Percentiles rank a stretch among this genome's conserved stretches.
Conservation (phyloP, 2,797 vertebrate genomes). For the Hippoglossus hippoglossus region DNA sequence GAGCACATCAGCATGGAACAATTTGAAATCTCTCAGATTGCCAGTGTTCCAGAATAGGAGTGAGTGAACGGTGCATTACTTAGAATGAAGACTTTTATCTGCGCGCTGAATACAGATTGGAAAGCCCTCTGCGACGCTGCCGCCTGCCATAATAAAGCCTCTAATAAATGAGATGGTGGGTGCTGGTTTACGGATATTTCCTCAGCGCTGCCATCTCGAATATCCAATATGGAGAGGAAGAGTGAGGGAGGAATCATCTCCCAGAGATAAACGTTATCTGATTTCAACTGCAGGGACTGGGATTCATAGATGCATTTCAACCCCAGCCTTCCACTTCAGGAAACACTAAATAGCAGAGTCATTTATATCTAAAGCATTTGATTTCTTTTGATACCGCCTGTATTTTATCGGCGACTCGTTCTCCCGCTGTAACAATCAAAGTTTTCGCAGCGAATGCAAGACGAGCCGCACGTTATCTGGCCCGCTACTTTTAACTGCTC, state of each 20-base stretch:
- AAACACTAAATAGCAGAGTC: constrained; percentile 65
- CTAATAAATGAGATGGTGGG: constrained; percentile 76
- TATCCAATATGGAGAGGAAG: constrained; percentile 76
- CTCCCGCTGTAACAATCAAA: constrained; percentile 27
- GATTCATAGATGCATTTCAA: constrained; percentile 59
- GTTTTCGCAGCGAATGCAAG: constrained; percentile 24
- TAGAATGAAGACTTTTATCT: constrained; percentile 75
- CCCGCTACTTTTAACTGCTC: constrained; percentile 21
- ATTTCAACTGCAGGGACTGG: constrained; percentile 52
- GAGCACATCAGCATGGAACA: constrained; percentile 67
- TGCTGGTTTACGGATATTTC: constrained; percentile 76
- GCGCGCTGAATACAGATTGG: constrained; percentile 72
- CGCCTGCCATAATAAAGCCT: constrained; percentile 74
- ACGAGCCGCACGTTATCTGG: neutral
- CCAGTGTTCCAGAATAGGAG: constrained; percentile 62
- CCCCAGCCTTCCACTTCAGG: constrained; percentile 46
- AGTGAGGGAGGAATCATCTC: constrained; percentile 72
- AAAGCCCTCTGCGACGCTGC: constrained; percentile 59
- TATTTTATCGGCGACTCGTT: constrained; percentile 38
- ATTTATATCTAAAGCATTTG: constrained; percentile 66
- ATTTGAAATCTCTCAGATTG: constrained; percentile 76
- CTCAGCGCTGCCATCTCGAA: constrained; percentile 73
- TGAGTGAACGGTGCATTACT: constrained; percentile 71
- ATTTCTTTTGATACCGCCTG: constrained; percentile 53
- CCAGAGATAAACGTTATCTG: constrained; percentile 78